Conservation (phyloP, 2,113 vertebrate species). For the Epinephelus moara region DNA sequence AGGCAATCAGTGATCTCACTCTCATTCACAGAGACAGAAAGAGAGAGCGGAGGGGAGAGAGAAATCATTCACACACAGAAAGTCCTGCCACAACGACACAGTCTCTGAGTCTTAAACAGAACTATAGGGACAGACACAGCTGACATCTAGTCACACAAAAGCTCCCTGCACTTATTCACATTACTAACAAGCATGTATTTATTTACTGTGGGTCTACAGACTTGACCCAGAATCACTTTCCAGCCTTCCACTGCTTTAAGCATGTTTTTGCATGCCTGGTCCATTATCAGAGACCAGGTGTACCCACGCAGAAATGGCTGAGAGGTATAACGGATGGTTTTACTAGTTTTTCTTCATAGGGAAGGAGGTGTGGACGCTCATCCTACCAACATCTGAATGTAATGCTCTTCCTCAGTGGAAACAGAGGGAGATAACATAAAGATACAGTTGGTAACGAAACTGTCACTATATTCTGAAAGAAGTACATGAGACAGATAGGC, state of each 20-base stretch:
- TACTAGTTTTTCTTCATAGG: not conserved
- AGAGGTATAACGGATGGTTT: constrained; percentile 14
- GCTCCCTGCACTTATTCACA: constrained; percentile 23
- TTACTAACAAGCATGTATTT: constrained; percentile 20
- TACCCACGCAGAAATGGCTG: constrained; percentile 29
- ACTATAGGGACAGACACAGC: constrained; percentile 51
- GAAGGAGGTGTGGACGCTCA: not conserved
- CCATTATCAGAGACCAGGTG: constrained; percentile 38
- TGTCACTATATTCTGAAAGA: too few relatives aligned
- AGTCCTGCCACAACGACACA: constrained; percentile 34
- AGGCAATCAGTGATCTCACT: constrained; percentile 57
- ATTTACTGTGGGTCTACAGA: constrained; percentile 15
- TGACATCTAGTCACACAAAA: constrained; percentile 47
- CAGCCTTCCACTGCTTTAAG: constrained; percentile 11
- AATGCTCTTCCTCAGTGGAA: not conserved
- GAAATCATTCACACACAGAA: constrained; percentile 55
- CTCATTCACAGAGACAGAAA: constrained; percentile 59
- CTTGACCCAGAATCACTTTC: not conserved
- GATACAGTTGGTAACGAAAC: not conserved
- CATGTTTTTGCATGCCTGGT: constrained; percentile 37
- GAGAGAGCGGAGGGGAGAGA: not conserved
- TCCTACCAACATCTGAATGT: not conserved
- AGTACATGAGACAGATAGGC: too few relatives aligned
- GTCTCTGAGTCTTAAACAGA: constrained; percentile 36
- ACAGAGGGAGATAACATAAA: not conserved